Conservation (phyloP, 2,113 vertebrate genomes). For the Sterna hirundo region DNA sequence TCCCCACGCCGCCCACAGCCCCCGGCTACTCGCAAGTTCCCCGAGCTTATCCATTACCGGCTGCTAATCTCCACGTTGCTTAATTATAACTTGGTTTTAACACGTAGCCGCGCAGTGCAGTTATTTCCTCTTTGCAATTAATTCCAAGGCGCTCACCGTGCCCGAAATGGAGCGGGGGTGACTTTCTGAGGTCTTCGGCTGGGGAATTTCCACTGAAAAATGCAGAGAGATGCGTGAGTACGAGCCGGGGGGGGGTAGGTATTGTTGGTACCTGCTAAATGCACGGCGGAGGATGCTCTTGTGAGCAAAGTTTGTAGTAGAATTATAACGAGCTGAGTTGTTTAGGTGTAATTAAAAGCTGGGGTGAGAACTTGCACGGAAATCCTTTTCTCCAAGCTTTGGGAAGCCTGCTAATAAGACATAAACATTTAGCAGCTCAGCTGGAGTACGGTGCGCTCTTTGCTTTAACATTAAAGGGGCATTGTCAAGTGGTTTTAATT, state of each 20-base stretch:
- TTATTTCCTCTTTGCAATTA: constrained; percentile 13
- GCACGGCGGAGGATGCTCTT: neutral
- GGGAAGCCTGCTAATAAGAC: constrained; percentile 22
- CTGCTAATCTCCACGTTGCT: neutral
- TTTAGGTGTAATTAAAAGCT: constrained; percentile 42
- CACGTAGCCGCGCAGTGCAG: neutral
- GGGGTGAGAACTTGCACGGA: neutral
- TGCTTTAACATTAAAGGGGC: constrained; percentile 44
- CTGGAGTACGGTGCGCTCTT: constrained; percentile 23
- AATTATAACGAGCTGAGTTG: neutral
- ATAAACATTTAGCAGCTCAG: constrained; percentile 48
- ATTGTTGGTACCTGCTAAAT: neutral
- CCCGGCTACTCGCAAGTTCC: neutral
- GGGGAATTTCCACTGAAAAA: neutral
- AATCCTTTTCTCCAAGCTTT: constrained; percentile 23
- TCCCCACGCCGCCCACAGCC: neutral
- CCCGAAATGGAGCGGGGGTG: neutral
- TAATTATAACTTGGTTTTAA: neutral
- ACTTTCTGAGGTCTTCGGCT: neutral
- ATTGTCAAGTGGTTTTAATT: constrained; percentile 37
- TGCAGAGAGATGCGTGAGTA: neutral
- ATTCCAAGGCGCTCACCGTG: neutral
- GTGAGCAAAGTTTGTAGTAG: neutral
- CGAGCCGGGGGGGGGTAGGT: neutral
- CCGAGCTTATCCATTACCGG: neutral